phyloP scores from a whole-genome alignment of 2,797 vertebrate species.

The Parauchenoglanis punctatus region DNA sequence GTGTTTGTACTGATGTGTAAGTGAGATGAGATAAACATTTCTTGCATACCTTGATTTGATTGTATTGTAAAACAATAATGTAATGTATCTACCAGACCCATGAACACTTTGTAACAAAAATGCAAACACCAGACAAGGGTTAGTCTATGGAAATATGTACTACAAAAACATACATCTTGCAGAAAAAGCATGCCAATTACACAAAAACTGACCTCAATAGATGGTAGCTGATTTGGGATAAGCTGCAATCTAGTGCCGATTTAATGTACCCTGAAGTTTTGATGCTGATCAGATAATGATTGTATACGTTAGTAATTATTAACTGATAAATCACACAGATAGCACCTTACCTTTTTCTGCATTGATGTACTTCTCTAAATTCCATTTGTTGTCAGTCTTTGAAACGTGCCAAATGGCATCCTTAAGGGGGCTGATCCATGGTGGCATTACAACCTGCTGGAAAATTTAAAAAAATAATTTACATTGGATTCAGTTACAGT shows the following conservation, averaged over 20 bases:
- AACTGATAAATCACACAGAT: neutral
- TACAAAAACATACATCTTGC: too few relatives aligned
- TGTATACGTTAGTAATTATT: neutral
- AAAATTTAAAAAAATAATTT: neutral
- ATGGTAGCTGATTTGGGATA: too few relatives aligned
- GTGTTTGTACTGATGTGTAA: neutral
- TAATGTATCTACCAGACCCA: neutral
- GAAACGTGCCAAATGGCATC: constrained; percentile 39
- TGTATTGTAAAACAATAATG: neutral
- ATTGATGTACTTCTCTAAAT: constrained; percentile 48
- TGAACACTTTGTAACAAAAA: neutral
- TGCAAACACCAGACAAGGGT: neutral
- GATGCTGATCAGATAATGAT: too few relatives aligned
- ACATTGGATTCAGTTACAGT: neutral
- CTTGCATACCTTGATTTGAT: neutral
- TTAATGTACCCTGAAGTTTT: too few relatives aligned
- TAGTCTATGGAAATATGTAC: too few relatives aligned
- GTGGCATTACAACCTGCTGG: constrained; percentile 42
- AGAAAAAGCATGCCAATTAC: too few relatives aligned
- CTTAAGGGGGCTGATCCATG: constrained; percentile 38
- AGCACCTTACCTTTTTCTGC: constrained; percentile 45
- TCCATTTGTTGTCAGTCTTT: constrained; percentile 43
- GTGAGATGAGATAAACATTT: too few relatives aligned
- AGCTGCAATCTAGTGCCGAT: too few relatives aligned
- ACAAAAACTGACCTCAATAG: too few relatives aligned